A percentile compares a stretch with the other conserved stretches of the same genome.
These are phyloP conservation scores for Drosophila ercepeae DNA, from an alignment of 1,140 invertebrate species.

Conservation along the genomic window DNA sequence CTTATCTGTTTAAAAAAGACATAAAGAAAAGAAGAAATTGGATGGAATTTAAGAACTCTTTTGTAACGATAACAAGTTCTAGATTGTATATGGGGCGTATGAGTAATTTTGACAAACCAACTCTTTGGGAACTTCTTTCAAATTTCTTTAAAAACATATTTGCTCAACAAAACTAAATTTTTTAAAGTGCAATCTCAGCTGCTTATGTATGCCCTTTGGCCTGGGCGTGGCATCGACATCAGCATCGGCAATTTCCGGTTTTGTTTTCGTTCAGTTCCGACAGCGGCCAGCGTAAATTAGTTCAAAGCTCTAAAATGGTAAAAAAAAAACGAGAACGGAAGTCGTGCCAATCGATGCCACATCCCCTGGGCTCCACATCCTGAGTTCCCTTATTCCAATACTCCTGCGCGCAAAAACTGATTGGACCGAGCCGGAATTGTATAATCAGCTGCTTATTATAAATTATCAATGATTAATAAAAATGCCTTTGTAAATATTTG, in stretches of 20 bases:
- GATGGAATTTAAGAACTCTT: no score
- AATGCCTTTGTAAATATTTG: constrained; percentile 65
- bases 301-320: constrained; percentile 67
- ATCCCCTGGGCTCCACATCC: constrained; percentile 21
- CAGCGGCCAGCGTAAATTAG: constrained; percentile 69
- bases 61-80: background rate
- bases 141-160: background rate
- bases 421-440: constrained; percentile 24
- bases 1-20: no score
- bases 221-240: constrained; percentile 54
- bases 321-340: constrained; percentile 38
- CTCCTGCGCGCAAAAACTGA: constrained; percentile 6
- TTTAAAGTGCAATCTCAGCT: constrained; percentile 14
- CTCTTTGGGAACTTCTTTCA: background rate
- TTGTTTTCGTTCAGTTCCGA: constrained; percentile 73
- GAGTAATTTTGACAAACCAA: background rate
- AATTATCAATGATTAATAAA: constrained; percentile 74
- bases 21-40: no score
- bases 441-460: constrained; percentile 71
- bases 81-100: background rate
- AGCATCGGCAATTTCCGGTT: constrained; percentile 68
- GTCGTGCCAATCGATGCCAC: constrained; percentile 40
- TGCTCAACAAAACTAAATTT: background rate
- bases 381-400: background rate
- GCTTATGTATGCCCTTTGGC: constrained; percentile 46